phyloP scores from a whole-genome alignment of 2,888 invertebrate species.

The Hipparchia sbordonii region DNA sequence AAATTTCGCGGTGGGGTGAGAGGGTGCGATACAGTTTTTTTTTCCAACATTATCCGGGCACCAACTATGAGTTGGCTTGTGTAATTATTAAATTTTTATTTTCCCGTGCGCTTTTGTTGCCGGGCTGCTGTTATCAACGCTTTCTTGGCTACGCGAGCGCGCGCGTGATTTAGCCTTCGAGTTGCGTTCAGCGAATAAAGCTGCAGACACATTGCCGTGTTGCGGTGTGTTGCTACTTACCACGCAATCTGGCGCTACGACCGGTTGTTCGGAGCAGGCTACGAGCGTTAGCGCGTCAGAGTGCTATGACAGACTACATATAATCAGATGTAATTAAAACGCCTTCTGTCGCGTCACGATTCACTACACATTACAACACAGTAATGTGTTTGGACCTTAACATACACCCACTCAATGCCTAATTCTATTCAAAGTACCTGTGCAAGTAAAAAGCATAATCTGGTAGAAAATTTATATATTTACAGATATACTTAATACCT shows the following conservation, averaged over 20 bases:
- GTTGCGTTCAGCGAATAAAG: not conserved
- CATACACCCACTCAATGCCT: too few relatives aligned
- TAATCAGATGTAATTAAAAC: too few relatives aligned
- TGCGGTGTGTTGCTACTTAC: not conserved
- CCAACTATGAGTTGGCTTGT: constrained; percentile 73
- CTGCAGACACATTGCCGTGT: not conserved
- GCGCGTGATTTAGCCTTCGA: constrained; percentile 5
- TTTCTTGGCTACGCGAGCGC: constrained; percentile 19
- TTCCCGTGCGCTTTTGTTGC: constrained; percentile 48
- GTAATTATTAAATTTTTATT: constrained; percentile 75
- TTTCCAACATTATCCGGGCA: constrained; percentile 68
- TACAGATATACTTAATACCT: too few relatives aligned
- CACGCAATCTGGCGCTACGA: not conserved
- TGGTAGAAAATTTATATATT: too few relatives aligned
- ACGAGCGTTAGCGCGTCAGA: too few relatives aligned
- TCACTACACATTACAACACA: too few relatives aligned
- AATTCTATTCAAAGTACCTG: too few relatives aligned
- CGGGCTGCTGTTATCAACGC: constrained; percentile 21
- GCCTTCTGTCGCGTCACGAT: too few relatives aligned
- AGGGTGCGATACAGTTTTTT: constrained; percentile 76
- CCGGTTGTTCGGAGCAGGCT: not conserved
- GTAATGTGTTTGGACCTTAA: too few relatives aligned
- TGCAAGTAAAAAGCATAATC: too few relatives aligned
- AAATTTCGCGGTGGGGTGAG: constrained; percentile 63
- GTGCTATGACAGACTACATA: too few relatives aligned